These are phyloP conservation scores for Acromyrmex heyeri DNA, from an alignment of 1,140 invertebrate species.

Conservation along the genomic window DNA sequence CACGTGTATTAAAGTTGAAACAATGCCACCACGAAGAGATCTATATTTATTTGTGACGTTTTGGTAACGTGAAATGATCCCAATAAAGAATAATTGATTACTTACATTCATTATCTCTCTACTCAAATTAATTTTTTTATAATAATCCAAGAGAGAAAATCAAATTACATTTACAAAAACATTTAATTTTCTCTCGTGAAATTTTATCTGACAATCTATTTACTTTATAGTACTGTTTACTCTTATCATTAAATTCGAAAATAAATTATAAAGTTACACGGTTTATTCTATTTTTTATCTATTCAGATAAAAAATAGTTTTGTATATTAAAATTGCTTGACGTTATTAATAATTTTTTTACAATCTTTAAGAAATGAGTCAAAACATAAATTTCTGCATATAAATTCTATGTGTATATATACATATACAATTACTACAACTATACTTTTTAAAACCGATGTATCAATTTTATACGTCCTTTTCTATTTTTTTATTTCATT, in stretches of 20 bases:
- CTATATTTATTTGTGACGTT: conserved; percentile 32
- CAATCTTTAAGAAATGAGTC: not conserved
- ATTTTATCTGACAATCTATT: not conserved
- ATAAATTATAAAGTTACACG: not conserved
- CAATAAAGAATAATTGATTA: conserved; percentile 34
- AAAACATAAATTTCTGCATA: not conserved
- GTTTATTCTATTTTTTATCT: not conserved
- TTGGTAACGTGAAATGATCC: conserved; percentile 2
- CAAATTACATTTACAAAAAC: not conserved
- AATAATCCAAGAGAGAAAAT: not conserved
- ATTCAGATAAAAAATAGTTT: not conserved
- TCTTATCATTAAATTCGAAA: not conserved
- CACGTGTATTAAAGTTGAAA: conserved; percentile 52
- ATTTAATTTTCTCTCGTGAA: not conserved
- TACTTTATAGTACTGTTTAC: not conserved
- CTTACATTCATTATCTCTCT: conserved; percentile 20
- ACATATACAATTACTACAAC: not conserved
- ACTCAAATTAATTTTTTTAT: conserved; percentile 2
- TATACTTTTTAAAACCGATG: not conserved
- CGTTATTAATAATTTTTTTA: not conserved
- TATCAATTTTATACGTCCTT: not conserved
- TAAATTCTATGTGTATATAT: not conserved
- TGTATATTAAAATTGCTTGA: too few relatives aligned
- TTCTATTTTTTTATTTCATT: not conserved
- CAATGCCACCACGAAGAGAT: conserved; percentile 23